These are phyloP conservation scores for Acromyrmex echinatior DNA, from an alignment of 1,140 invertebrate species.

Conservation along the genomic window DNA sequence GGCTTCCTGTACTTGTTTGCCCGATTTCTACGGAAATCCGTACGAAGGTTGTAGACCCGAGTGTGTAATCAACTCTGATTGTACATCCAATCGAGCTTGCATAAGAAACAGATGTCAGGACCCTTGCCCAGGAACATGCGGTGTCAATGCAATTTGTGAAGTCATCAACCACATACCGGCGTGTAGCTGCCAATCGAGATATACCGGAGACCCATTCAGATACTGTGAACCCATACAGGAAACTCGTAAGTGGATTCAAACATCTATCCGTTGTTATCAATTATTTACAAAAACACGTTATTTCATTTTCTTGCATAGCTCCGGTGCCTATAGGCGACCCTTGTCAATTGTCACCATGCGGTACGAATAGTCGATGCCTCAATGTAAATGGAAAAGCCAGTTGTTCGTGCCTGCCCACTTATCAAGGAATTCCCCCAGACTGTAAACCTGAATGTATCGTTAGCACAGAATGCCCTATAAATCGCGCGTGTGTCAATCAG, in stretches of 20 bases:
- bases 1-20: constrained; percentile 89
- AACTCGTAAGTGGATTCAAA: constrained; percentile 69
- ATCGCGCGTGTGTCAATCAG: constrained; percentile 85
- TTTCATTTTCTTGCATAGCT: constrained; percentile 58
- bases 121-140: constrained; percentile 93
- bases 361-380: constrained; percentile 89
- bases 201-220: constrained; percentile 90
- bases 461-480: constrained; percentile 87
- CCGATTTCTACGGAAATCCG: constrained; percentile 89
- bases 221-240: constrained; percentile 73
- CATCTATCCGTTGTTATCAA: neutral
- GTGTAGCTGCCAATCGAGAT: constrained; percentile 90
- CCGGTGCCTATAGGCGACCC: constrained; percentile 85
- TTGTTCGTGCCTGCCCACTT: constrained; percentile 89
- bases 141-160: constrained; percentile 90
- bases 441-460: constrained; percentile 90
- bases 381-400: constrained; percentile 88
- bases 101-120: constrained; percentile 90
- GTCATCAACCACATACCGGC: constrained; percentile 92
- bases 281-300: neutral
- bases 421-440: constrained; percentile 89
- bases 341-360: constrained; percentile 91
- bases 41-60: constrained; percentile 90
- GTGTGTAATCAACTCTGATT: constrained; percentile 90
- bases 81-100: constrained; percentile 88